Percentiles rank a stretch among this genome's conserved stretches.
These are phyloP conservation scores for Microtus obscurus DNA, from an alignment of 2,797 vertebrate genomes.

Conservation along the genomic window DNA sequence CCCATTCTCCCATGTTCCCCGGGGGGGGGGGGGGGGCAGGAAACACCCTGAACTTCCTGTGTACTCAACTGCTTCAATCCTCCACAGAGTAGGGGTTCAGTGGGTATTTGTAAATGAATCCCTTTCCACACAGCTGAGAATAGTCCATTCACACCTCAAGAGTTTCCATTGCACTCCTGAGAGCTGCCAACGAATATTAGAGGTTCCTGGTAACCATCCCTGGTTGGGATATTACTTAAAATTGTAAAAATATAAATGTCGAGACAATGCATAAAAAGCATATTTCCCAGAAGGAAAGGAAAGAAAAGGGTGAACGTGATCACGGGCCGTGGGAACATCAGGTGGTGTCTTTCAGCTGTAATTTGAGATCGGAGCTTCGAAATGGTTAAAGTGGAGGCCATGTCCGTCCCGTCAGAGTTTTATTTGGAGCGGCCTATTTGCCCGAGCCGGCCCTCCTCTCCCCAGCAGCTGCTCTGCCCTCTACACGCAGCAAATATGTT, in stretches of 20 bases:
- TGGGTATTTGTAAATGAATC: not conserved
- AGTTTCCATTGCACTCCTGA: not conserved
- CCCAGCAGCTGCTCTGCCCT: constrained; percentile 15
- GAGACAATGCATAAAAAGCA: not conserved
- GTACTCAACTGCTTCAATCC: not conserved
- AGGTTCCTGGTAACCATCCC: not conserved
- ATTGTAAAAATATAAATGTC: constrained; percentile 1
- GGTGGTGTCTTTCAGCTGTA: not conserved
- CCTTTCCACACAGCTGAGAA: not conserved
- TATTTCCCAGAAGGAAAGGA: not conserved
- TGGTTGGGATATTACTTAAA: not conserved
- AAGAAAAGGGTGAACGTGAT: not conserved
- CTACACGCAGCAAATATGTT: constrained; percentile 64
- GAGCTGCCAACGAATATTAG: not conserved
- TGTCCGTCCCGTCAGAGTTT: constrained; percentile 56
- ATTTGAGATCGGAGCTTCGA: not conserved
- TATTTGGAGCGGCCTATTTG: constrained; percentile 70
- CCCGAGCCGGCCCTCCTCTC: constrained; percentile 56
- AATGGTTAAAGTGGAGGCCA: constrained; percentile 51
- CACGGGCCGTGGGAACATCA: not conserved
- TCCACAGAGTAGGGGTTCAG: not conserved
- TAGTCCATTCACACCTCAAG: not conserved
- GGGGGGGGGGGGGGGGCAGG: not conserved
- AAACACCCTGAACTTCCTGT: not conserved
- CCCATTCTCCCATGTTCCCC: not conserved